These are phyloP conservation scores for Aspidiotus rigidus DNA, from an alignment of 2,888 invertebrate genomes.

Conservation along the genomic window DNA sequence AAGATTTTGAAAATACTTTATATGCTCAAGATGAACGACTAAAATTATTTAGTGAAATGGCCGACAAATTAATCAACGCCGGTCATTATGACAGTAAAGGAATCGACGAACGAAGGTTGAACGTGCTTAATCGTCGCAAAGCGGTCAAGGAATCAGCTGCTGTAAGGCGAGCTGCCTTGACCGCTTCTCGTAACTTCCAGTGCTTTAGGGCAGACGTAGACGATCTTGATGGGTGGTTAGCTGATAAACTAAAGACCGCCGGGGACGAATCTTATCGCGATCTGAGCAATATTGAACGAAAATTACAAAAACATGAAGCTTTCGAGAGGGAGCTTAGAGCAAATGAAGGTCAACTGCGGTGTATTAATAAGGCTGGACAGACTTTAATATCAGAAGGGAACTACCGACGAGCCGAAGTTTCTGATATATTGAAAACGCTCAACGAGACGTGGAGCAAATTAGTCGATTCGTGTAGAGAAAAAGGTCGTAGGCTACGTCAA, in stretches of 20 bases:
- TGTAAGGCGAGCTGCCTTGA: constrained; percentile 62
- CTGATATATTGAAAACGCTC: constrained; percentile 56
- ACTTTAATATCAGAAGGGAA: constrained; percentile 61
- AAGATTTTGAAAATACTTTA: constrained; percentile 84
- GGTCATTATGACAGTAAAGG: constrained; percentile 71
- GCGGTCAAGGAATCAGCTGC: constrained; percentile 65
- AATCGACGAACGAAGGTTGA: constrained; percentile 63
- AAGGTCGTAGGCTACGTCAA: constrained; percentile 70
- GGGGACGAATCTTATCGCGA: constrained; percentile 89
- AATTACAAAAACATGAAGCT: constrained; percentile 91
- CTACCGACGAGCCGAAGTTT: constrained; percentile 61
- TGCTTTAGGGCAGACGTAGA: constrained; percentile 87
- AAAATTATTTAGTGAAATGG: constrained; percentile 70
- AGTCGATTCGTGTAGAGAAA: constrained; percentile 56
- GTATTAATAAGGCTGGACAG: constrained; percentile 71
- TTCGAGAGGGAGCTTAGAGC: constrained; percentile 90
- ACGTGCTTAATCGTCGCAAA: constrained; percentile 64
- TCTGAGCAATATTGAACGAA: constrained; percentile 77
- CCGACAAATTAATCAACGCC: constrained; percentile 66
- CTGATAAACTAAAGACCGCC: constrained; percentile 83
- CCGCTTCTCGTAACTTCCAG: constrained; percentile 80
- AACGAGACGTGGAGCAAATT: constrained; percentile 71
- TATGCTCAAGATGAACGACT: constrained; percentile 87
- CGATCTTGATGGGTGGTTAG: constrained; percentile 81
- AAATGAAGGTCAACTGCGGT: constrained; percentile 82